Evolutionary conservation across 2,113 vertebrate genomes (phyloP).

Genomic region (Pygoscelis adeliae): DNA sequence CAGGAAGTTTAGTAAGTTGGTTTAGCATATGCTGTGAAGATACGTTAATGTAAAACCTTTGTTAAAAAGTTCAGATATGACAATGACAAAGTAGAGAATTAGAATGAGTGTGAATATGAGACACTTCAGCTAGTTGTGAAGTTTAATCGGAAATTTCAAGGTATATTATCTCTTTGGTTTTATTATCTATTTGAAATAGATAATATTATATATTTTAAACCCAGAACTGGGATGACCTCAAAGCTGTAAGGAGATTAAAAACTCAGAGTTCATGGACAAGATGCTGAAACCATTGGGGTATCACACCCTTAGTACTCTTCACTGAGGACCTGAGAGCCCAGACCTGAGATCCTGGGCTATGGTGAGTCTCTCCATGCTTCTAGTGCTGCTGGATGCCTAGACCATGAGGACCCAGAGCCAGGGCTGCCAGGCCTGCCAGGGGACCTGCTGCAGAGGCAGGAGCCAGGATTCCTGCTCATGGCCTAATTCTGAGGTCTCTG

Average conservation of each 20-base stretch:
- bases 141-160: not conserved
- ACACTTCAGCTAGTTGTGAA: not conserved
- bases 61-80: not conserved
- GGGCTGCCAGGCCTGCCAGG: not conserved
- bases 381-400: rapidly evolving
- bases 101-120: not conserved
- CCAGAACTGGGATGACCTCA: not conserved
- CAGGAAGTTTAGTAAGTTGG: not conserved
- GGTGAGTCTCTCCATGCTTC: not conserved
- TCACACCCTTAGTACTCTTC: not conserved
- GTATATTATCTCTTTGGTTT: not conserved
- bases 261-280: not conserved
- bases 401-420: not conserved
- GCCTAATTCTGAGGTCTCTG: not conserved
- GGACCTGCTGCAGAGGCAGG: not conserved
- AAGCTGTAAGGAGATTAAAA: not conserved
- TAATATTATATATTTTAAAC: not conserved
- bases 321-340: not conserved
- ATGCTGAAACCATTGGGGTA: not conserved
- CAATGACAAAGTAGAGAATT: not conserved
- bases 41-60: rapidly evolving
- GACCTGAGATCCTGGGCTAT: not conserved
- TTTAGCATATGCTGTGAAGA: not conserved
- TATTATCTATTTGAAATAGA: not conserved
- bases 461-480: not conserved